phyloP scores from a whole-genome alignment of 1,140 invertebrate genomes.

The Eubasilissa regina region DNA sequence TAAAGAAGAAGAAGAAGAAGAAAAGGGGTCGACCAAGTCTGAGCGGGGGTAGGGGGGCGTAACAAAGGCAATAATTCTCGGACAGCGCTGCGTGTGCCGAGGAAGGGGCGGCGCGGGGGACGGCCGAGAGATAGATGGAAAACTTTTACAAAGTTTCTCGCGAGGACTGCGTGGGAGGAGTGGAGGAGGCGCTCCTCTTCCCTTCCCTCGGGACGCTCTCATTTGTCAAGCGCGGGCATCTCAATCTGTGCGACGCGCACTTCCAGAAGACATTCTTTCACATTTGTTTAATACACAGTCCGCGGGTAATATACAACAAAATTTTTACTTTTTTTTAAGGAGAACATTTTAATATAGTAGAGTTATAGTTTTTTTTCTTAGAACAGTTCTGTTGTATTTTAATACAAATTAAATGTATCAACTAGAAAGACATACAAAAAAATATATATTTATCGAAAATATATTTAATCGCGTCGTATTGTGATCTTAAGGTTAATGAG shows the following conservation, averaged over 20 bases:
- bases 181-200: background rate
- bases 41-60: slow-evolving; percentile 1
- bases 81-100: slow-evolving; percentile 18
- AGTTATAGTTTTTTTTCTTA: too few species aligned
- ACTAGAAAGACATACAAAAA: too few species aligned
- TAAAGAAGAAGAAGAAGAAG: background rate
- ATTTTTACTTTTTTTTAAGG: too few species aligned
- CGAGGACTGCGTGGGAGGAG: background rate
- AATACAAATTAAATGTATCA: too few species aligned
- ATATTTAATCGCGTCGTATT: too few species aligned
- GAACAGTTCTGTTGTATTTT: too few species aligned
- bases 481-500: too few species aligned
- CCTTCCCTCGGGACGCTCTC: background rate
- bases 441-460: too few species aligned
- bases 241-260: background rate
- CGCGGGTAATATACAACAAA: too few species aligned
- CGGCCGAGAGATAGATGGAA: slow-evolving; percentile 5
- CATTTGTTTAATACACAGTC: background rate
- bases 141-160: slow-evolving; percentile 49
- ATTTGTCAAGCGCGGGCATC: background rate
- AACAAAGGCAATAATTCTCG: slow-evolving; percentile 52
- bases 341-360: too few species aligned
- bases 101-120: slow-evolving; percentile 7
- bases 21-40: background rate
- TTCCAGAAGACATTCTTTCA: background rate